Conservation (phyloP, 2,113 vertebrate genomes). For the Regulus satrapa region DNA sequence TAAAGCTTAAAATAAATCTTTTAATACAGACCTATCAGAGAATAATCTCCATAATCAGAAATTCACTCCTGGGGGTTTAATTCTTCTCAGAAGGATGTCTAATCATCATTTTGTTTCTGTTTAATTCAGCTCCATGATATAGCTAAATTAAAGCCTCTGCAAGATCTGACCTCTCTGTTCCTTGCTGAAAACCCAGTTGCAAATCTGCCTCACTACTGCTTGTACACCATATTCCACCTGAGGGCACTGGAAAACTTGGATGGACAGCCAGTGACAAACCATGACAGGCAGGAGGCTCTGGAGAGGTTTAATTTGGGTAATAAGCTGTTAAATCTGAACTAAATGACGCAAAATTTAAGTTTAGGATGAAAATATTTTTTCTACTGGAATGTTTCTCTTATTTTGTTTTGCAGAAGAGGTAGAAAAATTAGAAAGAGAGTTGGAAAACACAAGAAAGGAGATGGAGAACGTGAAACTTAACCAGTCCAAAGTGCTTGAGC, state of each 20-base stretch:
- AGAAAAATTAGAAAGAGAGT: constrained; percentile 79
- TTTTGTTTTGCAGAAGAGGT: constrained; percentile 75
- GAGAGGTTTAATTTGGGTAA: constrained; percentile 85
- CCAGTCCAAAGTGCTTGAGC: constrained; percentile 68
- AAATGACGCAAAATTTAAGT: neutral
- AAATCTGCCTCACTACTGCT: constrained; percentile 77
- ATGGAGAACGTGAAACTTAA: constrained; percentile 69
- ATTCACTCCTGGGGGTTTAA: neutral
- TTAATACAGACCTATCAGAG: neutral
- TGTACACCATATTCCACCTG: constrained; percentile 81
- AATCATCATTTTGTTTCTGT: neutral
- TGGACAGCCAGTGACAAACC: constrained; percentile 73
- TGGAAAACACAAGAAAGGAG: constrained; percentile 74
- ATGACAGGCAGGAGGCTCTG: constrained; percentile 78
- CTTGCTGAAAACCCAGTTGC: constrained; percentile 80
- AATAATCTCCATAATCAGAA: neutral
- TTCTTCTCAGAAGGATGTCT: neutral
- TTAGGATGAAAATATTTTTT: neutral
- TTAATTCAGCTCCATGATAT: constrained; percentile 81
- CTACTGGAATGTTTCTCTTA: neutral
- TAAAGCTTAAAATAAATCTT: neutral
- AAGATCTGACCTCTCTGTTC: constrained; percentile 78
- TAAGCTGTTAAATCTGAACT: neutral
- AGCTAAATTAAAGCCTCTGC: constrained; percentile 80
- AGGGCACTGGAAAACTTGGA: constrained; percentile 79